These are phyloP conservation scores for Andrena trimmerana DNA, from an alignment of 2,888 invertebrate species.

Conservation along the genomic window DNA sequence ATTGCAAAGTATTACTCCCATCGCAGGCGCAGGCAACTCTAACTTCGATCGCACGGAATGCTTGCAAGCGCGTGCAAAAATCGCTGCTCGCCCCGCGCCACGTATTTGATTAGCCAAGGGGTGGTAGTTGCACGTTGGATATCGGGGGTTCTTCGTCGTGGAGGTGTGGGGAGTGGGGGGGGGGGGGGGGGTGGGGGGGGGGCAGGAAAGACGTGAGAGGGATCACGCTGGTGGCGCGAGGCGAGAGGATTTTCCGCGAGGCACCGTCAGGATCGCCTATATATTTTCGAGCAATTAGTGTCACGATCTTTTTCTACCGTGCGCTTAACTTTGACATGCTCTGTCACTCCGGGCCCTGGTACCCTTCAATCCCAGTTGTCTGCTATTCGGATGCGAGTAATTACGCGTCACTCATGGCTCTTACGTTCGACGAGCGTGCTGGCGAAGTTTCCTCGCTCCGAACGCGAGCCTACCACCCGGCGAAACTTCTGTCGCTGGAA, in stretches of 20 bases:
- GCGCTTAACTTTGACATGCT: conserved; percentile 75
- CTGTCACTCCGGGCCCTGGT: conserved; percentile 72
- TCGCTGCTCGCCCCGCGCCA: conserved; percentile 6
- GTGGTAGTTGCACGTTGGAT: neutral
- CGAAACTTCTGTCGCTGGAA: conserved; percentile 69
- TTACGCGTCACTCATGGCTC: conserved; percentile 76
- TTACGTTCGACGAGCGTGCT: conserved; percentile 74
- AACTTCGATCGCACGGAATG: too few species aligned
- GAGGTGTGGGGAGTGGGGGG: neutral
- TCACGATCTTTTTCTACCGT: conserved; percentile 74
- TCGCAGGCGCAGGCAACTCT: too few species aligned
- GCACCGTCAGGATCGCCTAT: conserved; percentile 60
- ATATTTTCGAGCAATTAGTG: conserved; percentile 75
- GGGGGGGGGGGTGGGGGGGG: neutral
- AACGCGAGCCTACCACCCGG: conserved; percentile 53
- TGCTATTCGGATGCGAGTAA: conserved; percentile 77
- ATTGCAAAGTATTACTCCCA: too few species aligned
- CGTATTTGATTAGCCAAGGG: conserved; percentile 12
- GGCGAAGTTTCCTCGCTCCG: conserved; percentile 71
- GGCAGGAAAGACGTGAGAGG: conserved; percentile 29
- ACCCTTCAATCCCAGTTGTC: conserved; percentile 76
- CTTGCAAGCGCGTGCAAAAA: neutral
- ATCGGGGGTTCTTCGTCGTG: conserved; percentile 27
- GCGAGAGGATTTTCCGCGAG: conserved; percentile 61
- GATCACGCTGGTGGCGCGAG: conserved; percentile 35